Conservation (phyloP, 2,113 vertebrate species). For the Piaya cayana region DNA sequence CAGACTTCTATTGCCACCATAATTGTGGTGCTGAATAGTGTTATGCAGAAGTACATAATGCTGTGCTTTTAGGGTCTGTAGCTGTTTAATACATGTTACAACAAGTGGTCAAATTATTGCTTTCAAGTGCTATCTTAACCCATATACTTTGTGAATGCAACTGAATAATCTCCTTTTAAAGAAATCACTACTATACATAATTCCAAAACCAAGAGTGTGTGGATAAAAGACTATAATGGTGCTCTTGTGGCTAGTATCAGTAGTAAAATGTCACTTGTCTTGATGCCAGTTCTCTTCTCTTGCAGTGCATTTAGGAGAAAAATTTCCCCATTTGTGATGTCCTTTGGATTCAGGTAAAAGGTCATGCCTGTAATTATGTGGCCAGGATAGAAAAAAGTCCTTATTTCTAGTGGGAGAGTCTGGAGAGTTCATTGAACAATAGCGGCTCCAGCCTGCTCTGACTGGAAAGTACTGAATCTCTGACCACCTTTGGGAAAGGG, state of each 20-base stretch:
- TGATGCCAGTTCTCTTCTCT: constrained; percentile 28
- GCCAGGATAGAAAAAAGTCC: neutral
- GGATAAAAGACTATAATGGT: neutral
- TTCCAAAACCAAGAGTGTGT: neutral
- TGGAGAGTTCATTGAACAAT: neutral
- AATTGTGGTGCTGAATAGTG: neutral
- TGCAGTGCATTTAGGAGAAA: constrained; percentile 76
- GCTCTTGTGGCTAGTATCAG: neutral
- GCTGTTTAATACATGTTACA: neutral
- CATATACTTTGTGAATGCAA: neutral
- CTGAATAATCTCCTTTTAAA: neutral
- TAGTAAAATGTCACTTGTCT: neutral
- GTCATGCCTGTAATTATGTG: neutral
- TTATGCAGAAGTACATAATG: neutral
- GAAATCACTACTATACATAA: neutral
- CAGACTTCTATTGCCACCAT: neutral
- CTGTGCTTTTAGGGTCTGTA: neutral
- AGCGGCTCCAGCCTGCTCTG: neutral
- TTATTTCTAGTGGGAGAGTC: neutral
- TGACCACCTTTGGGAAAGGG: neutral
- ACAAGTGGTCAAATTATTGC: neutral
- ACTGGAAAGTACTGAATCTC: neutral
- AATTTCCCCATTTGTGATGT: constrained; percentile 84
- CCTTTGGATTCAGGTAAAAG: constrained; percentile 91
- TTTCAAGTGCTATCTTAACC: neutral